Conservation (phyloP, 2,113 vertebrate genomes). For the Strigops habroptila region DNA sequence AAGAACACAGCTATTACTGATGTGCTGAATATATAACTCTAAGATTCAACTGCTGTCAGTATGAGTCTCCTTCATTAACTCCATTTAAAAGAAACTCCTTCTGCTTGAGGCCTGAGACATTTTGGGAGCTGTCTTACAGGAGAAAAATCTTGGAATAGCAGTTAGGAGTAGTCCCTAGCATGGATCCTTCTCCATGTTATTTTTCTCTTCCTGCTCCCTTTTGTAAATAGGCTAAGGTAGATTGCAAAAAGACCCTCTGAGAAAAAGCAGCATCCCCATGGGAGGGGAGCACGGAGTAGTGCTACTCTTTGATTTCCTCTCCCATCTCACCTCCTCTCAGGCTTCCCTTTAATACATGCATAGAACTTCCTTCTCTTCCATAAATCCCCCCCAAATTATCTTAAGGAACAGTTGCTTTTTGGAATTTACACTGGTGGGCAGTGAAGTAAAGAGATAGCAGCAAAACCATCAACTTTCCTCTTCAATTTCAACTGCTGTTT, state of each 20-base stretch:
- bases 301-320: neutral
- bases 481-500: neutral
- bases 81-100: neutral
- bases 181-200: neutral
- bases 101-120: neutral
- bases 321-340: neutral
- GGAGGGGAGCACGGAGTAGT: neutral
- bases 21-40: neutral
- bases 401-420: neutral
- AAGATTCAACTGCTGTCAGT: neutral
- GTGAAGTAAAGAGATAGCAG: neutral
- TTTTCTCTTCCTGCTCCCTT: neutral
- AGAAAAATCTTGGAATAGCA: neutral
- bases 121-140: neutral
- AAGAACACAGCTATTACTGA: neutral
- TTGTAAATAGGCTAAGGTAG: neutral
- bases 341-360: neutral
- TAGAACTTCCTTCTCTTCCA: neutral
- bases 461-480: neutral
- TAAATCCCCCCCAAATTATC: neutral
- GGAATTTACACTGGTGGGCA: neutral
- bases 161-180: rapidly evolving
- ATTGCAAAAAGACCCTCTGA: neutral
- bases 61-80: neutral
- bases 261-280: neutral